Evolutionary conservation across 2,797 vertebrate species (phyloP).

Genomic region (Helicolenus hilgendorfi): DNA sequence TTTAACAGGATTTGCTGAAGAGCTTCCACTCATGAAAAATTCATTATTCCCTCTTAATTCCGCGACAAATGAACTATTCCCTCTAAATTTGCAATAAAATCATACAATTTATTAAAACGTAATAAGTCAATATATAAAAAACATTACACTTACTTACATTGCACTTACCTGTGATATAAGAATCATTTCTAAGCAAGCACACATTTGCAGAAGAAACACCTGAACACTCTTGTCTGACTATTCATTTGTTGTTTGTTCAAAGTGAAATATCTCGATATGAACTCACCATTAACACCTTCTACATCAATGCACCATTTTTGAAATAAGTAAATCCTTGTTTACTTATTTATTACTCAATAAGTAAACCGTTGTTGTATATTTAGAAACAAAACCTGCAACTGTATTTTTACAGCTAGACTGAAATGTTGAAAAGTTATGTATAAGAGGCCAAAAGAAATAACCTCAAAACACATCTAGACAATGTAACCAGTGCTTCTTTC

Average conservation of each 20-base stretch:
- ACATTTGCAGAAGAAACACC: no score
- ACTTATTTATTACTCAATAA: not conserved
- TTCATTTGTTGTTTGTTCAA: no score
- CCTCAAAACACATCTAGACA: not conserved
- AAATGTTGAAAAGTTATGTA: not conserved
- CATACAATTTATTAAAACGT: constrained; percentile 72
- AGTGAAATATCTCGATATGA: no score
- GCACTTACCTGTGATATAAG: not conserved
- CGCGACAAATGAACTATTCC: not conserved
- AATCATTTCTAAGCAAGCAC: not conserved
- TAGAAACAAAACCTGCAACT: not conserved
- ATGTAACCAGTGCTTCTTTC: not conserved
- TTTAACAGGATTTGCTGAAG: not conserved
- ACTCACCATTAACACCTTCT: no score
- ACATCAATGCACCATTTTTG: no score
- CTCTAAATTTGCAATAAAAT: not conserved
- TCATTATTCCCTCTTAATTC: no score
- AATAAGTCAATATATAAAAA: constrained; percentile 13
- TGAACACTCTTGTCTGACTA: no score
- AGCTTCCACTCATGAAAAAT: not conserved
- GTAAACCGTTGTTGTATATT: not conserved
- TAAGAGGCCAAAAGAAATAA: not conserved
- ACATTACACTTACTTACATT: constrained; percentile 3
- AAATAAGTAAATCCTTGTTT: not conserved
- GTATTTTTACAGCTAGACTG: not conserved